Percentiles rank a stretch among this genome's conserved stretches.
These are phyloP conservation scores for Pammene fasciana DNA, from an alignment of 2,888 invertebrate species.

Conservation along the genomic window DNA sequence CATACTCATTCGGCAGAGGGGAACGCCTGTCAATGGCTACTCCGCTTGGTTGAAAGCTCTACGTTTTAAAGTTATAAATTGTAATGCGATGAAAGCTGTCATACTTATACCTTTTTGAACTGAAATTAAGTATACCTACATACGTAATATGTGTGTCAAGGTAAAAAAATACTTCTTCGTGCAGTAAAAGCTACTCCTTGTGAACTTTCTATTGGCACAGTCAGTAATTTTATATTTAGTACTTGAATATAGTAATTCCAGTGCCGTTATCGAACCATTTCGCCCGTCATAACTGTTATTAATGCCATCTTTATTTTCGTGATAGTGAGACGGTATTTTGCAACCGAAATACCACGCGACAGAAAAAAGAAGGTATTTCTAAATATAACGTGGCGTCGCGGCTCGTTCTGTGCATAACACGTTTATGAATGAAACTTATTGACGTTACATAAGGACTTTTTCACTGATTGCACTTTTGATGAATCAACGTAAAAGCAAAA, in stretches of 20 bases:
- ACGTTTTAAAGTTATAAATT: no score
- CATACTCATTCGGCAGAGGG: no score
- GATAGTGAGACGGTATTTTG: conserved; percentile 61
- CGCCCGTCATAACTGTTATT: conserved; percentile 22
- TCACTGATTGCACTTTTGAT: conserved; percentile 18
- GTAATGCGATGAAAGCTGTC: no score
- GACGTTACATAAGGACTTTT: conserved; percentile 43
- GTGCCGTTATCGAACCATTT: not conserved
- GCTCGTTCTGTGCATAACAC: conserved; percentile 50
- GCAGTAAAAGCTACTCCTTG: no score
- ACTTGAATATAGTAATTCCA: not conserved
- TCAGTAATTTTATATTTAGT: not conserved
- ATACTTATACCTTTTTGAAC: no score
- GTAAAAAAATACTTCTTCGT: no score
- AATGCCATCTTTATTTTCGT: conserved; percentile 44
- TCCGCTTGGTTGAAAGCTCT: no score
- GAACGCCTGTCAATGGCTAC: no score
- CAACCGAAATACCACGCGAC: conserved; percentile 68
- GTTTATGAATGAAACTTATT: conserved; percentile 63
- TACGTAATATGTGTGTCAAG: no score
- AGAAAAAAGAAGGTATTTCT: conserved; percentile 64
- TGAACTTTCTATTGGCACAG: not conserved
- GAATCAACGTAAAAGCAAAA: not conserved
- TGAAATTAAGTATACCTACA: no score
- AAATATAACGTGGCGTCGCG: conserved; percentile 63